phyloP scores from a whole-genome alignment of 2,113 vertebrate genomes.

The Bufo bufo region DNA sequence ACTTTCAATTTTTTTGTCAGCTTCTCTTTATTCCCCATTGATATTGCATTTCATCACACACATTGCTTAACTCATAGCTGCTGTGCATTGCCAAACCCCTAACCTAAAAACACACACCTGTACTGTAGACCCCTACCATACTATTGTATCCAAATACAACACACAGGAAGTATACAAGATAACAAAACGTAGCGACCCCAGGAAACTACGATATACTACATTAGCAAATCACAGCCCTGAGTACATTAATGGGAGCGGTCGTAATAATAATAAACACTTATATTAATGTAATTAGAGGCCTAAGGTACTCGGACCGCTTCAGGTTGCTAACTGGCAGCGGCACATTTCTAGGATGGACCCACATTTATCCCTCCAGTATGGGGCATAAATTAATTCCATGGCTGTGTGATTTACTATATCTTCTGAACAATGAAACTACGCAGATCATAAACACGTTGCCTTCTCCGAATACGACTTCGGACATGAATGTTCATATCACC shows the following conservation, averaged over 20 bases:
- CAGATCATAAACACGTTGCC: background rate
- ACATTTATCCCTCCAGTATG: too few species aligned
- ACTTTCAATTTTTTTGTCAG: slow-evolving; percentile 43
- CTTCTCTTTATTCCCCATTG: slow-evolving; percentile 38
- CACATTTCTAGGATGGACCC: background rate
- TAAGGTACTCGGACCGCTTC: background rate
- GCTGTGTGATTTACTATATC: too few species aligned
- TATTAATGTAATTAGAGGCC: background rate
- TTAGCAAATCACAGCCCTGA: background rate
- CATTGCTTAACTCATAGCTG: slow-evolving; percentile 28
- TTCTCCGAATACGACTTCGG: background rate
- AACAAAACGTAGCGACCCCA: background rate
- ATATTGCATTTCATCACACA: slow-evolving; percentile 50
- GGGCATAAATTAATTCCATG: too few species aligned
- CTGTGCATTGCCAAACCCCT: slow-evolving; percentile 10
- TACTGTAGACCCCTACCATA: slow-evolving; percentile 1
- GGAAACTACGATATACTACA: background rate
- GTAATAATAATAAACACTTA: background rate
- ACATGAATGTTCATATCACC: background rate
- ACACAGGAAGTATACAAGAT: slow-evolving; percentile 4
- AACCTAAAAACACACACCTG: background rate
- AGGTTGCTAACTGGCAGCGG: background rate
- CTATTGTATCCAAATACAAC: background rate
- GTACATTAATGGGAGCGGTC: background rate
- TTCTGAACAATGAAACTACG: background rate